phyloP scores from a whole-genome alignment of 1,140 invertebrate genomes.

The Drosophila parvula region DNA sequence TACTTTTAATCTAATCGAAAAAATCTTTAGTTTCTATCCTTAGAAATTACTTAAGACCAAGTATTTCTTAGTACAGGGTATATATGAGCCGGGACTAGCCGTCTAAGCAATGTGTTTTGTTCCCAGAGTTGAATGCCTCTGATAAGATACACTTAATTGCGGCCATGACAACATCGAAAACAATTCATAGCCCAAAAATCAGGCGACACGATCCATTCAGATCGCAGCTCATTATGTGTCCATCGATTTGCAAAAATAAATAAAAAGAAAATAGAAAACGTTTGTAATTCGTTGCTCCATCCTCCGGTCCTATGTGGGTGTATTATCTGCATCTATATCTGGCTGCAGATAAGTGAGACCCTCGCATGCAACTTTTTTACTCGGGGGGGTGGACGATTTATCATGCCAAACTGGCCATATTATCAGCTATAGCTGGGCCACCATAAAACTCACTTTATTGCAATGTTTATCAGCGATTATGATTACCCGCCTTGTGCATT shows the following conservation, averaged over 20 bases:
- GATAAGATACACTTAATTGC: conserved; percentile 69
- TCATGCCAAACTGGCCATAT: conserved; percentile 16
- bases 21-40: neutral
- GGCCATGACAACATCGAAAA: conserved; percentile 44
- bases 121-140: conserved; percentile 37
- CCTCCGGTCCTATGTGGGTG: neutral
- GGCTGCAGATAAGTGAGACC: conserved; percentile 21
- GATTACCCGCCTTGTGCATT: conserved; percentile 53
- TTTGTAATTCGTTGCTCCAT: conserved; percentile 32
- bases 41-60: neutral
- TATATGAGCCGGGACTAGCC: neutral
- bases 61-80: neutral
- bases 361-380: conserved; percentile 6
- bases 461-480: conserved; percentile 72
- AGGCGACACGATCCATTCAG: conserved; percentile 28
- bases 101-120: conserved; percentile 30
- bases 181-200: conserved; percentile 36
- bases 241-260: conserved; percentile 23
- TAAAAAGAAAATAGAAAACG: neutral
- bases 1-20: no score
- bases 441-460: conserved; percentile 66
- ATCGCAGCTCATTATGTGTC: conserved; percentile 25
- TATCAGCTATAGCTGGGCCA: conserved; percentile 49
- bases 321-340: conserved; percentile 29
- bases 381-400: conserved; percentile 16